Evolutionary conservation across 2,888 invertebrate genomes (phyloP), one percentile per base, ranked within the genome.

Genomic region (Unio pictorum): DNA sequence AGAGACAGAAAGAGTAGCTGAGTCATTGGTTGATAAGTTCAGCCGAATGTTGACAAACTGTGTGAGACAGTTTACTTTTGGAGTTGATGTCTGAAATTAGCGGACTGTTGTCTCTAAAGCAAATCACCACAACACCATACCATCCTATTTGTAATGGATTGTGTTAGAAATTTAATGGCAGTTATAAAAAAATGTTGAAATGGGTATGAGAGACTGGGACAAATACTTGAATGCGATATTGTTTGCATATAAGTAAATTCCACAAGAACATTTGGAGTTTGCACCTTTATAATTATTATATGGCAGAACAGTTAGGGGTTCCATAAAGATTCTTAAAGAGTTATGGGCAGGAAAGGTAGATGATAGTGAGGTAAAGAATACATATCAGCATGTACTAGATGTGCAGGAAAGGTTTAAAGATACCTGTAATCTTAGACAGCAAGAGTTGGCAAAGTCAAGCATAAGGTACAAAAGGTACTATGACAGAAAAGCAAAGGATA

Each of bases 351-450:
- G 61, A 11, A 67, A 72, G n/a, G 58, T 66, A 34, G 45, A n/a
- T 34, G 23, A 65, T 34, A 26, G 56, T 26, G 66, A 72, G 26
- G 61, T 73, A 5, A 73, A 72, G 58, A 73, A 62, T 6, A 73
- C 67, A 11, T 78, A 79, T 34, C 73, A 81, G 65, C 77, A 81
- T 69, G 73, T 79, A 1, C 28, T 79, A 15, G 74, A 77, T 61
- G 56, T 81, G 45, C 62, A 59, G 34, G 59, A 79, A 4, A 59
- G 72, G 20, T 64, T 82, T 18, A 71, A 72, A 45, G 70, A 71
- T 7, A 79, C 73, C 8, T 66, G 68, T 45, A 62, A 76, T 59
- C 15, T 80, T 18, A 79, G 76, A 15, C 57, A 62, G 18, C 59
- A 72, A 17, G 54, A 69, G 26, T 62, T 76, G 6, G 20, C 58